Evolutionary conservation across 2,113 vertebrate species (phyloP).

Genomic region (Melanocharis versteri): DNA sequence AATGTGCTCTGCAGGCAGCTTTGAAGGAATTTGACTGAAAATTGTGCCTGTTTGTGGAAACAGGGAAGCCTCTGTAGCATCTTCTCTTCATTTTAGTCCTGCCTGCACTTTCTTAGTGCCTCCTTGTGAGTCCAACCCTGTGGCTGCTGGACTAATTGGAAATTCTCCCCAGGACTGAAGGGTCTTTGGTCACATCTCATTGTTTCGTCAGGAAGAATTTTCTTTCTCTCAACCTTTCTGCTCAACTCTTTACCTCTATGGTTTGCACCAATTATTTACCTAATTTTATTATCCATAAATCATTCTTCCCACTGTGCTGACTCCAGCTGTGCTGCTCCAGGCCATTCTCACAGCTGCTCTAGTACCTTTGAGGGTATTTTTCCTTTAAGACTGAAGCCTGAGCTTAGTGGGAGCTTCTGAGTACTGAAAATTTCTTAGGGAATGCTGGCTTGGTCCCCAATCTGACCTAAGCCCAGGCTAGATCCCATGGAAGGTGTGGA

Average conservation of each 20-base stretch:
- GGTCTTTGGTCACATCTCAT: neutral
- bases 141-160: neutral
- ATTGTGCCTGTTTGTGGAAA: neutral
- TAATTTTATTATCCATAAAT: neutral
- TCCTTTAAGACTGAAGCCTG: neutral
- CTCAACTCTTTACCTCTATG: neutral
- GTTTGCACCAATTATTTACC: neutral
- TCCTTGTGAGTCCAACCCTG: neutral
- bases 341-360: neutral
- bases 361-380: neutral
- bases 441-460: neutral
- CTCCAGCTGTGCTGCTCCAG: neutral
- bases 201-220: neutral
- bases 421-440: accelerated
- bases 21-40: neutral
- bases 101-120: accelerated
- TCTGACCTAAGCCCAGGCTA: no score
- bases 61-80: neutral
- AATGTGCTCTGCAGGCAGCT: neutral
- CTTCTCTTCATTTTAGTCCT: neutral
- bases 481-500: neutral
- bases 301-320: neutral
- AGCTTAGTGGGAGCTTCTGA: neutral
- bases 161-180: neutral
- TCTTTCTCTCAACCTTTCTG: neutral